These are phyloP conservation scores for Belgica antarctica DNA, from an alignment of 2,888 invertebrate genomes.

Conservation along the genomic window DNA sequence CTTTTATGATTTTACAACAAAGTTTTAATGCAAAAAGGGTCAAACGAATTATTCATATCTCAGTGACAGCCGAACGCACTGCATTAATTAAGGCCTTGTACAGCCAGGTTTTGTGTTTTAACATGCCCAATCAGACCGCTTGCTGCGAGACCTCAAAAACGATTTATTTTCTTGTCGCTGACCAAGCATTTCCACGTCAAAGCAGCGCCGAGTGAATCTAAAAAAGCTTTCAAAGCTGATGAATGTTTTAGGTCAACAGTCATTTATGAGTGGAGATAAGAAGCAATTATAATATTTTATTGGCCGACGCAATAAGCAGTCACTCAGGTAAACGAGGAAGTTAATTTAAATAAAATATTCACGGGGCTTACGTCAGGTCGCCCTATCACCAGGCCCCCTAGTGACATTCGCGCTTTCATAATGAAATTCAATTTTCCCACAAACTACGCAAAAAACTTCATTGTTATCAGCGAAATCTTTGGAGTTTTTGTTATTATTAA, in stretches of 20 bases:
- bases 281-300: slow-evolving; percentile 43
- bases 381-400: neutral
- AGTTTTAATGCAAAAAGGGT: slow-evolving; percentile 37
- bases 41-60: slow-evolving; percentile 41
- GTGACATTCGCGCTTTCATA: neutral
- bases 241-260: slow-evolving; percentile 44
- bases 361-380: slow-evolving; percentile 37
- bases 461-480: slow-evolving; percentile 4
- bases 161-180: no score
- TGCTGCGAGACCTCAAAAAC: neutral
- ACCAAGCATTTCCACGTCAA: neutral
- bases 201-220: no score
- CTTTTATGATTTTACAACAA: slow-evolving; percentile 16
- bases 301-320: neutral
- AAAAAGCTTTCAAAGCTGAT: slow-evolving; percentile 36
- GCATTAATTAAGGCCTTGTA: slow-evolving; percentile 10
- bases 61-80: slow-evolving; percentile 35
- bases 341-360: slow-evolving; percentile 44
- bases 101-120: neutral
- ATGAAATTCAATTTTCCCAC: slow-evolving; percentile 9
- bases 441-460: neutral
- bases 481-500: slow-evolving; percentile 41
- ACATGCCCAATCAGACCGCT: neutral
- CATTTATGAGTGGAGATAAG: slow-evolving; percentile 42
- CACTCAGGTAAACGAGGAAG: slow-evolving; percentile 42